Evolutionary conservation across 2,888 invertebrate genomes (phyloP), one percentile per base, ranked within the genome.

Genomic region (Girardia tigrina): DNA sequence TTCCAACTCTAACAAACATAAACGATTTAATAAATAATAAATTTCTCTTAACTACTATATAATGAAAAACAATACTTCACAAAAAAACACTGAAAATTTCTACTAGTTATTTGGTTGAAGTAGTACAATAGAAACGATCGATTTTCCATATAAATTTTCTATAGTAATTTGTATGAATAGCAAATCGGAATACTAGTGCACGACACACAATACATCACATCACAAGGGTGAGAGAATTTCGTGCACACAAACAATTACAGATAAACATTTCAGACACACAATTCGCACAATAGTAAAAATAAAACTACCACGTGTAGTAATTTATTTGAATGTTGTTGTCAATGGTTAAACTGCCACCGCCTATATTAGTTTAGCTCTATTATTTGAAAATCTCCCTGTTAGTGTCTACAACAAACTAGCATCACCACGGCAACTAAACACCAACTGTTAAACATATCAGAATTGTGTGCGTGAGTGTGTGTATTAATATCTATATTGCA

Each of bases 101-200:
- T 56, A 23, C n/a, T 56, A 8, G 56, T 56, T 56, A 56, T 56
- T 56, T 56, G 56, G 56, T n/a, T 56, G n/a, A 56, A 56, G 56
- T 56, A 56, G 56, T 56, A 56, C 56, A 56, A 56, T 56, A 56
- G 56, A 56, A 56, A 56, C 56, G 56, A 56, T 56, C 56, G 56
- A 56, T 56, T 56, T 56, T 56, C 56, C 56, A 56, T 56, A 56
- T 56, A 56, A 36, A 56, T 56, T 56, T 56, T 56, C 56, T 56
- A 56, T 56, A 56, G 56, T 56, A 56, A 56, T 56, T 56, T 12
- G 56, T 56, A 56, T 56, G 56, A 56, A 56, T 56, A 56, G 56
- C 56, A 56, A 56, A 56, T 56, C 56, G n/a, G 23, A 56, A 56
- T 56, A 56, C 56, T 56, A 36, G 36, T 36, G 16, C 36, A 16